Evolutionary conservation across 2,797 vertebrate genomes (phyloP).

Genomic region (Tokudaia tokunoshimensis): DNA sequence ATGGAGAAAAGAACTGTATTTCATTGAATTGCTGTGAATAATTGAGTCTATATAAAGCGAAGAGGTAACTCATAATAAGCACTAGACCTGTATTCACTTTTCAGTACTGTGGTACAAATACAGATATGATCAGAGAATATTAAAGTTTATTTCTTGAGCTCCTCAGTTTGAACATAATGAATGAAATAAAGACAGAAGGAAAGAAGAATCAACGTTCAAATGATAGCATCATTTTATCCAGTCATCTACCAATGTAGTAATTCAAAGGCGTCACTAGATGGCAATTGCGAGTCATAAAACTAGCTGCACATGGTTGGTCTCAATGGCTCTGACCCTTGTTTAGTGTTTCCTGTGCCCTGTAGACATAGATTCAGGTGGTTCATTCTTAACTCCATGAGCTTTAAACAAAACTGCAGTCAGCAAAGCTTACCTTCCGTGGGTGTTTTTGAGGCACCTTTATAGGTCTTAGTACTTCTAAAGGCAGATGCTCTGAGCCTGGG

Average conservation of each 20-base stretch:
- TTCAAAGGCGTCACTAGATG: constrained; percentile 70
- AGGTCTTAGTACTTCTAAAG: background rate
- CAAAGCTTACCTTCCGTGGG: constrained; percentile 5
- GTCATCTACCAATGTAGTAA: constrained; percentile 53
- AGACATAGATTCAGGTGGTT: background rate
- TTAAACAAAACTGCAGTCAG: background rate
- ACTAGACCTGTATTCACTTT: background rate
- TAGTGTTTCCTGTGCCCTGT: background rate
- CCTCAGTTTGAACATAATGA: constrained; percentile 27
- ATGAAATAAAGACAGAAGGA: background rate
- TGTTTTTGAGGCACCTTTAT: background rate
- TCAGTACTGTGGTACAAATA: background rate
- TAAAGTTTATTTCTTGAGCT: background rate
- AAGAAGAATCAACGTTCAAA: background rate
- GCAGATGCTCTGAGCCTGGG: background rate
- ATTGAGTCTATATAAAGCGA: background rate
- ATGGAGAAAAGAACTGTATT: background rate
- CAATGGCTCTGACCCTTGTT: background rate
- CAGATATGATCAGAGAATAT: background rate
- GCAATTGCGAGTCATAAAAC: constrained; percentile 46
- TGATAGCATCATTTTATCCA: background rate
- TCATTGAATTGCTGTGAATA: constrained; percentile 4
- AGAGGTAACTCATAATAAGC: background rate
- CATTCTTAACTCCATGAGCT: background rate
- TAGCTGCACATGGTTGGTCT: background rate